Percentiles rank a stretch among this genome's conserved stretches.
Evolutionary conservation across 2,888 invertebrate genomes (phyloP).

Genomic region (Pollenia angustigena): DNA sequence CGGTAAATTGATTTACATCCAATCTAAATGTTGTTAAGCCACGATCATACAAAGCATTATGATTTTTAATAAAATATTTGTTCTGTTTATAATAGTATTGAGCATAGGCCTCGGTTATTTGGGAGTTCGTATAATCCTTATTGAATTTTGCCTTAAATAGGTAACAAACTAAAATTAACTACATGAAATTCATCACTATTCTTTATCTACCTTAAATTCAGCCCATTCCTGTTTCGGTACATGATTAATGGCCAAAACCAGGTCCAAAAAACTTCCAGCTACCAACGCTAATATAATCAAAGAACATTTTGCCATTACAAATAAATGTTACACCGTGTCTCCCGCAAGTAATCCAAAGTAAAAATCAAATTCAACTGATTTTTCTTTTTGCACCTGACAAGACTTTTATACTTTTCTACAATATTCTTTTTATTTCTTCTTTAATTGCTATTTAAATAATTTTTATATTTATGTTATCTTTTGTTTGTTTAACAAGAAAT

Average conservation of each 20-base stretch:
- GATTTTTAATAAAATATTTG: conserved; percentile 59
- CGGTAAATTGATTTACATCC: conserved; percentile 77
- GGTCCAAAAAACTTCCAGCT: neutral
- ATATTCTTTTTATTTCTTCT: neutral
- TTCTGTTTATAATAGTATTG: conserved; percentile 75
- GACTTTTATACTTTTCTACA: conserved; percentile 37
- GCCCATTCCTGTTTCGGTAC: conserved; percentile 22
- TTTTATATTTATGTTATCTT: conserved; percentile 5
- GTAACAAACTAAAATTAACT: conserved; percentile 3
- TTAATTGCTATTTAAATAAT: conserved; percentile 21
- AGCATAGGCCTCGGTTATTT: conserved; percentile 72
- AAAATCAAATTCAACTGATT: conserved; percentile 19
- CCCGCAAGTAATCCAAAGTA: conserved; percentile 7
- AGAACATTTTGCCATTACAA: conserved; percentile 4
- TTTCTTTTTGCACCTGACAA: neutral
- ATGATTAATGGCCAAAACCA: conserved; percentile 17
- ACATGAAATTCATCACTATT: neutral
- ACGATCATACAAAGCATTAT: conserved; percentile 71
- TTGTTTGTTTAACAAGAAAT: conserved; percentile 42
- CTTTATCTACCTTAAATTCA: conserved; percentile 33
- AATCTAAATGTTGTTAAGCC: conserved; percentile 72
- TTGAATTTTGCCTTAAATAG: conserved; percentile 5
- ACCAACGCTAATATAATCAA: neutral
- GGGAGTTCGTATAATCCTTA: conserved; percentile 56
- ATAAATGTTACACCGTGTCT: too few relatives aligned